Percentiles rank a stretch among this genome's conserved stretches.
These are phyloP conservation scores for Tricholauxania praeusta DNA, from an alignment of 2,888 invertebrate genomes.

Conservation along the genomic window DNA sequence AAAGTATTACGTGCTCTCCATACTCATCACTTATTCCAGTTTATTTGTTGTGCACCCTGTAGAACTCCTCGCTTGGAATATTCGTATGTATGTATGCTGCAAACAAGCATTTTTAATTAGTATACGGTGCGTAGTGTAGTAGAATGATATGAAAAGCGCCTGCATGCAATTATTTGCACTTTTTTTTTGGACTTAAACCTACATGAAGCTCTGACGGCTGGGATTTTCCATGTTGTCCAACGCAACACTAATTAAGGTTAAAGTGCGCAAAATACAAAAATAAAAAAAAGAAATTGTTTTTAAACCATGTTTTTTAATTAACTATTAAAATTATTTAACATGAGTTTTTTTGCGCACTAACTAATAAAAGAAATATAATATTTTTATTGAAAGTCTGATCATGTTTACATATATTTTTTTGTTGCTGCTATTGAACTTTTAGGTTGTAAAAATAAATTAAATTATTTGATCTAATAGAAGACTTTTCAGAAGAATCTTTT, in stretches of 20 bases:
- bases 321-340: constrained; percentile 10
- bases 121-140: neutral
- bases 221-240: constrained; percentile 25
- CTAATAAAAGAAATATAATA: too few relatives aligned
- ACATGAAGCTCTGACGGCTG: constrained; percentile 12
- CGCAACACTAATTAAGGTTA: constrained; percentile 31
- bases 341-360: too few relatives aligned
- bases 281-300: neutral
- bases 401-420: too few relatives aligned
- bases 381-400: too few relatives aligned
- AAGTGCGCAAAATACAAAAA: neutral
- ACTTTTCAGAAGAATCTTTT: too few relatives aligned
- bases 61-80: neutral
- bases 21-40: neutral
- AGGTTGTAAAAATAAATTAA: too few relatives aligned
- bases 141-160: neutral
- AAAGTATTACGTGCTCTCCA: too few relatives aligned
- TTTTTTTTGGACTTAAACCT: neutral
- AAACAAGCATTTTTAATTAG: constrained; percentile 22
- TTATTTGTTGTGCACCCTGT: neutral
- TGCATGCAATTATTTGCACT: neutral
- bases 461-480: too few relatives aligned
- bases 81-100: neutral
- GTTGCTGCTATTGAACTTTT: too few relatives aligned
- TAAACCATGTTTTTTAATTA: constrained; percentile 19